These are phyloP conservation scores for Microtus obscurus DNA, from an alignment of 2,797 vertebrate genomes.

Conservation along the genomic window DNA sequence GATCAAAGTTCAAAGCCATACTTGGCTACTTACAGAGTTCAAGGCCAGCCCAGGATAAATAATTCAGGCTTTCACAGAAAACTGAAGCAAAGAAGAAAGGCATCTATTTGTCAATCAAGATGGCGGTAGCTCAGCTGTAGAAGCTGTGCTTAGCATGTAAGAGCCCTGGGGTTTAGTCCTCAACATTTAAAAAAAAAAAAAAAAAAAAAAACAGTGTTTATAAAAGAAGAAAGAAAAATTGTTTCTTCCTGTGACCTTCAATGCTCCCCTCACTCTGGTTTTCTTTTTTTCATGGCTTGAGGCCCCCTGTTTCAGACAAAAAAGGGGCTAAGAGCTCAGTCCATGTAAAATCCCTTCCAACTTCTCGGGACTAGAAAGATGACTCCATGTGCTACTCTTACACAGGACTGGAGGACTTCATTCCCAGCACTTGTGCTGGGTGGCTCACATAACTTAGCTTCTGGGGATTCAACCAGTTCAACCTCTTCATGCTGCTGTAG, in stretches of 20 bases:
- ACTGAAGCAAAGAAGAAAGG: not conserved
- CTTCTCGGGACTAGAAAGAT: not conserved
- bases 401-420: not conserved
- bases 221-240: slow-evolving; percentile 31
- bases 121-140: not conserved
- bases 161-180: not conserved
- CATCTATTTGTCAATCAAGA: not conserved
- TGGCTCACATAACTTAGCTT: not conserved
- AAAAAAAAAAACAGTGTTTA: not conserved
- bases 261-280: not conserved
- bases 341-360: not conserved
- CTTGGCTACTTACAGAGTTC: not conserved
- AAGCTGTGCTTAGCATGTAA: not conserved
- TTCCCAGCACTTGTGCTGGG: not conserved
- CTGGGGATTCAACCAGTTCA: no score
- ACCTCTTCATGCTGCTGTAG: not conserved
- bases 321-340: not conserved
- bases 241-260: not conserved
- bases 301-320: slow-evolving; percentile 3
- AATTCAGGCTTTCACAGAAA: not conserved
- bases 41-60: not conserved
- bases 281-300: not conserved
- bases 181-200: not conserved
- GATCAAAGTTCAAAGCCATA: not conserved
- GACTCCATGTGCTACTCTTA: not conserved